Conservation (phyloP, 1,140 invertebrate species). For the Drosophila mayri region DNA sequence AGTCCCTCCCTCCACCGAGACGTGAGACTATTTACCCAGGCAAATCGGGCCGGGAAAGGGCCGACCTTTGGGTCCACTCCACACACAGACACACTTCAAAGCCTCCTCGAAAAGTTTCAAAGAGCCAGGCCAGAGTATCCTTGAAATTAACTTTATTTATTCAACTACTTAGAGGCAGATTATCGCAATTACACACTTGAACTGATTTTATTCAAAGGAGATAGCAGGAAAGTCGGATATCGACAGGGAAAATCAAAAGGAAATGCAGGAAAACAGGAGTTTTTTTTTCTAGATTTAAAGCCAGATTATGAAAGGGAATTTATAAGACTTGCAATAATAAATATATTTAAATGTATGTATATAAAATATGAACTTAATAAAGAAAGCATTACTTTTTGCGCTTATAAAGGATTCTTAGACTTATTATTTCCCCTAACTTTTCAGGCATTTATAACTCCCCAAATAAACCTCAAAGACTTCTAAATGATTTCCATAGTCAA, state of each 20-base stretch:
- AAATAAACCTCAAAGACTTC: not conserved
- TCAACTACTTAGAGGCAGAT: constrained; percentile 85
- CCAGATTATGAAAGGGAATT: not conserved
- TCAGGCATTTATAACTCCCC: not conserved
- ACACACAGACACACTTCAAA: constrained; percentile 62
- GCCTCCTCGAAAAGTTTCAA: constrained; percentile 51
- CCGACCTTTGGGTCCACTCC: constrained; percentile 27
- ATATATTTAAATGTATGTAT: too few species aligned
- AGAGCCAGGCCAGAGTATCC: constrained; percentile 67
- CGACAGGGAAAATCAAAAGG: not conserved
- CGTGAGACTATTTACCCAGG: constrained; percentile 29
- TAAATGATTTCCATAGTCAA: constrained; percentile 17
- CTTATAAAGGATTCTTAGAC: too few species aligned
- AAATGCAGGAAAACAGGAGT: not conserved
- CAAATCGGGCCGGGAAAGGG: constrained; percentile 4
- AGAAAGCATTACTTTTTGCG: too few species aligned
- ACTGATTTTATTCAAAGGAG: constrained; percentile 74
- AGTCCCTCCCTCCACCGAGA: constrained; percentile 5
- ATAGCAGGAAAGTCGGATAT: constrained; percentile 2
- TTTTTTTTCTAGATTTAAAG: not conserved
- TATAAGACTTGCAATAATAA: not conserved
- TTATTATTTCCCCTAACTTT: not conserved
- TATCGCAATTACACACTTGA: constrained; percentile 84
- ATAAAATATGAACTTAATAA: too few species aligned
- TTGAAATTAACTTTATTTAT: constrained; percentile 84